Conservation (phyloP, 1,140 invertebrate species). For the Drosophila mayri region DNA sequence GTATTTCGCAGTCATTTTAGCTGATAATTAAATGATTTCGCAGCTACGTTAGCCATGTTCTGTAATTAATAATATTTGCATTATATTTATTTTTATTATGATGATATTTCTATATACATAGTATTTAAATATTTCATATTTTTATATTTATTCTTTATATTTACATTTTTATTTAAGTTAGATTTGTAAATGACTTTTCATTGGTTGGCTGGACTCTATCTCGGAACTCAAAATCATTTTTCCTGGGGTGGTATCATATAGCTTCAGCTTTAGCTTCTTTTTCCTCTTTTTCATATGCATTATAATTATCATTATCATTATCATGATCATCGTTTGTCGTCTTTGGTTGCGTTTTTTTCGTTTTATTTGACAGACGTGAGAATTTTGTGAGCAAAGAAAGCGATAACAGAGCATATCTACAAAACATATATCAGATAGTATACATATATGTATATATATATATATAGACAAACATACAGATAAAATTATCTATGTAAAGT, state of each 20-base stretch:
- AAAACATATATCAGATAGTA: constrained; percentile 10
- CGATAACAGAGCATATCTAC: constrained; percentile 72
- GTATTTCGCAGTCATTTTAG: too few species aligned
- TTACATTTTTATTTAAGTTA: too few species aligned
- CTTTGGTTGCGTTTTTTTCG: constrained; percentile 48
- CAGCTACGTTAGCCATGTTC: too few species aligned
- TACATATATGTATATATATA: constrained; percentile 20
- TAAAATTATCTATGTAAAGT: neutral
- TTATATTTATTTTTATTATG: too few species aligned
- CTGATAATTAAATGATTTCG: too few species aligned
- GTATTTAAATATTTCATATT: too few species aligned
- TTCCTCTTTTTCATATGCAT: constrained; percentile 36
- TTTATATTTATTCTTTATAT: too few species aligned
- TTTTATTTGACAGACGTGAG: constrained; percentile 76
- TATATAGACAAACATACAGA: constrained; percentile 10
- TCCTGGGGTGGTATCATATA: constrained; percentile 24
- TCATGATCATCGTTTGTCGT: constrained; percentile 37
- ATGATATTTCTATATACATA: too few species aligned
- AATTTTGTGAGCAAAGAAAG: constrained; percentile 77
- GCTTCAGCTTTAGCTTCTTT: constrained; percentile 3
- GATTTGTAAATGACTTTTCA: constrained; percentile 2
- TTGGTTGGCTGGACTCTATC: neutral
- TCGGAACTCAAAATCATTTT: constrained; percentile 15
- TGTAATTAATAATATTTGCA: too few species aligned
- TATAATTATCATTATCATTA: constrained; percentile 47